These are phyloP conservation scores for Maccullochella peelii DNA, from an alignment of 2,113 vertebrate species.

Conservation along the genomic window DNA sequence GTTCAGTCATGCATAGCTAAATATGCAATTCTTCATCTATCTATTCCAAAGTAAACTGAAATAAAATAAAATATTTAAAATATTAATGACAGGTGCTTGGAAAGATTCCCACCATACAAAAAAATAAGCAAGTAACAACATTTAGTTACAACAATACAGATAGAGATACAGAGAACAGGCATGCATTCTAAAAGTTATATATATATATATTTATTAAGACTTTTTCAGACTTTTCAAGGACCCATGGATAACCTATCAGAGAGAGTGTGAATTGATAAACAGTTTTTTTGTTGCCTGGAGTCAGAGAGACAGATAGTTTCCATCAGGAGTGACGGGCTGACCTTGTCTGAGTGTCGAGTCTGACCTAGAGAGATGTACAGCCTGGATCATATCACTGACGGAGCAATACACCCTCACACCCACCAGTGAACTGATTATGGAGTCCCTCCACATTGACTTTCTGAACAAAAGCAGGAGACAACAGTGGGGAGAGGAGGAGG, in stretches of 20 bases:
- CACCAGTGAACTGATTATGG: constrained; percentile 33
- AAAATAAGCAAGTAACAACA: neutral
- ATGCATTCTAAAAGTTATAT: neutral
- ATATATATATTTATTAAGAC: too few relatives aligned
- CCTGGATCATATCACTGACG: constrained; percentile 57
- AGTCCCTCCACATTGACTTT: constrained; percentile 9
- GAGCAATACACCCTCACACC: constrained; percentile 7
- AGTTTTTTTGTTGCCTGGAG: neutral
- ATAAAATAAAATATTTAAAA: neutral
- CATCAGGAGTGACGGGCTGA: constrained; percentile 42
- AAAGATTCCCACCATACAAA: neutral
- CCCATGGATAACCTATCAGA: neutral
- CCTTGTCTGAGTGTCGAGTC: constrained; percentile 52
- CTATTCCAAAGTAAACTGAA: too few relatives aligned
- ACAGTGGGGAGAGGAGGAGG: constrained; percentile 16
- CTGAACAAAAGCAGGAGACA: constrained; percentile 7
- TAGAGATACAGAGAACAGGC: neutral
- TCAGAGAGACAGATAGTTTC: constrained; percentile 45
- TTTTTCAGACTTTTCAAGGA: neutral
- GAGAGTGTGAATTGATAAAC: neutral
- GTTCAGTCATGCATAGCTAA: too few relatives aligned
- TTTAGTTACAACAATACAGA: neutral
- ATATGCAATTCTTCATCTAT: too few relatives aligned
- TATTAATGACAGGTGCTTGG: neutral
- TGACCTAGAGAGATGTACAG: constrained; percentile 60